Evolutionary conservation across 92 coral and sea anemone genomes (phyloP), one percentile per base, ranked within the genome.

Genomic region (Zoanthus gigantus): DNA sequence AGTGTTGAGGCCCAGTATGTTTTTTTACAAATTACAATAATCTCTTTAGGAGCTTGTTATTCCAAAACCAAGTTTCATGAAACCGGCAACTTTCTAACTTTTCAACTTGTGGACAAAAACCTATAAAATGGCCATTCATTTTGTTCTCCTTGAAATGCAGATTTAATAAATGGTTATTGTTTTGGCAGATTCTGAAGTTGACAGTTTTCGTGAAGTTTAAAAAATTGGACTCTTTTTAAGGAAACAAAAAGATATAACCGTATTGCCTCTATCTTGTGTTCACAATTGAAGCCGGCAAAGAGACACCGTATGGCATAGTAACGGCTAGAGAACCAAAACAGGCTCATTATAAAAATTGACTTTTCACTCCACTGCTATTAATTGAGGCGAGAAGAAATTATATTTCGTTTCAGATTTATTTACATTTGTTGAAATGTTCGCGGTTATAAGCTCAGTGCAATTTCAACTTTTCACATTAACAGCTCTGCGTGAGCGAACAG

Each of bases 231-330:
- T 50, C 42, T 50, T 50, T 50, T 73, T 60, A 81, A 42, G 47
- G 13, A 18, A 48, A 17, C 6, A 17, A 37, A 47, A 67, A 48
- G 76, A 45, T 81, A 45, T 66, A 54, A 17, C 10, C 61, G 15
- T 16, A 45, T 58, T 79, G n/a, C 56, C 13, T n/a, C 57, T 68
- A 46, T 63, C 74, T 45, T 66, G 23, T 65, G 63, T 7, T 47
- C 29, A 67, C 13, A 68, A 46, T 47, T n/a, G 65, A 45, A 81
- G 85, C 74, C 48, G 85, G 74, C 74, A 66, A 81, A 52, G 44
- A 13, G 16, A 30, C 12, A 46, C 85, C 85, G 85, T 81, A 81
- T 81, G 85, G 85, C 85, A 50, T 81, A 81, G 85, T 52, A 81
- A 81, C 85, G 45, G 60, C 11, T 12, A 32, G 44, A 28, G 6